phyloP scores from a whole-genome alignment of 2,888 invertebrate species.

The Amiota minor region DNA sequence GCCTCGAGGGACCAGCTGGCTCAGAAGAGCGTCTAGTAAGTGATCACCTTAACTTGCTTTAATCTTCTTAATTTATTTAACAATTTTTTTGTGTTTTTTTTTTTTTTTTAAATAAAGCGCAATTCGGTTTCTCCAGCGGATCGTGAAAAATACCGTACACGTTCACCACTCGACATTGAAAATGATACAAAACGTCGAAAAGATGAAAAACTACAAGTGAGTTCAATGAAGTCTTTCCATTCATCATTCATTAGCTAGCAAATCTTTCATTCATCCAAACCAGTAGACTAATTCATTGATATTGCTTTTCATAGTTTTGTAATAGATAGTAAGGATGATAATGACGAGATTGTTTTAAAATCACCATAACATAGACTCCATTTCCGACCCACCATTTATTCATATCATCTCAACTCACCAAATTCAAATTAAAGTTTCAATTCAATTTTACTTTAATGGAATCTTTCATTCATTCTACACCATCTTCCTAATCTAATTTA shows the following conservation, averaged over 20 bases:
- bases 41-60: slow-evolving; percentile 31
- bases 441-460: too few species aligned
- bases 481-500: too few species aligned
- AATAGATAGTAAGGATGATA: not conserved
- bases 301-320: too few species aligned
- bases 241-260: too few species aligned
- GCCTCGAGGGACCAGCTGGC: slow-evolving; percentile 75
- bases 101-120: slow-evolving; percentile 74
- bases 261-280: not conserved
- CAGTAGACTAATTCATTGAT: too few species aligned
- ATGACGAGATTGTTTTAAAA: too few species aligned
- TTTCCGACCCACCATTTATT: too few species aligned
- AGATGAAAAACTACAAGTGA: slow-evolving; percentile 91
- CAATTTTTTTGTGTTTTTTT: too few species aligned
- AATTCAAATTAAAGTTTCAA: not conserved
- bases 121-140: slow-evolving; percentile 89
- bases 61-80: slow-evolving; percentile 22
- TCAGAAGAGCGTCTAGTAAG: slow-evolving; percentile 78
- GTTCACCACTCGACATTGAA: slow-evolving; percentile 85
- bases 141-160: slow-evolving; percentile 86
- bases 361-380: too few species aligned
- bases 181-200: slow-evolving; percentile 85
- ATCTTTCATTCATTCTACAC: too few species aligned
- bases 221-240: slow-evolving; percentile 70
- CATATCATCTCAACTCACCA: not conserved